Evolutionary conservation across 2,888 invertebrate genomes (phyloP).

Genomic region (Mythimna loreyi): DNA sequence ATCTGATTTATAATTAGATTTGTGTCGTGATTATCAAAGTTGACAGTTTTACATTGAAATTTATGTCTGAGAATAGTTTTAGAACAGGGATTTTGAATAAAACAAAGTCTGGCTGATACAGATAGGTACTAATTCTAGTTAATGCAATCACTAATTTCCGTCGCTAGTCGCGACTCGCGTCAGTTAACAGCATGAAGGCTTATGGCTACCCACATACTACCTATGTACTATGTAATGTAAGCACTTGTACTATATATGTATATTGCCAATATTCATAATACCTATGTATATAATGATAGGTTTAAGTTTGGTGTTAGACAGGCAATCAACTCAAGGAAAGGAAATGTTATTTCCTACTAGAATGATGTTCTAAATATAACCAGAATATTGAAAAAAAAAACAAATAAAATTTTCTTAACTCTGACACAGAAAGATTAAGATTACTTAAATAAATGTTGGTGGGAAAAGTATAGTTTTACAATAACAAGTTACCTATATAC

Average conservation of each 20-base stretch:
- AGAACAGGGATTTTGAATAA: neutral
- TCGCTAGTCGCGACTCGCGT: neutral
- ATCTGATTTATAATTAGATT: constrained; percentile 1
- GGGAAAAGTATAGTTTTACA: too few relatives aligned
- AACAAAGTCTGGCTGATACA: constrained; percentile 5
- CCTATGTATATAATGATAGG: too few relatives aligned
- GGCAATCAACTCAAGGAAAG: constrained; percentile 7
- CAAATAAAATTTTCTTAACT: neutral
- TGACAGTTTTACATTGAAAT: constrained; percentile 7
- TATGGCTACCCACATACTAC: neutral
- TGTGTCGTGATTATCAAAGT: neutral
- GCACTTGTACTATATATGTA: too few relatives aligned
- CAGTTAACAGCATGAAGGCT: neutral
- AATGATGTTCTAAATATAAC: neutral
- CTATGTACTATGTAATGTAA: too few relatives aligned
- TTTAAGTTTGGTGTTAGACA: neutral
- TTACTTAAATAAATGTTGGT: too few relatives aligned
- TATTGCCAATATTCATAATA: too few relatives aligned
- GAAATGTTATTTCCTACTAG: constrained; percentile 20
- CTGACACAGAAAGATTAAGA: neutral
- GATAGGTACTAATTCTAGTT: neutral
- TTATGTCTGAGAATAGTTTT: constrained; percentile 4
- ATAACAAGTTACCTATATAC: too few relatives aligned
- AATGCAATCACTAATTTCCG: neutral
- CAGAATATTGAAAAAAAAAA: constrained; percentile 1